Conservation (phyloP, 2,113 vertebrate species). For the Lynx canadensis region DNA sequence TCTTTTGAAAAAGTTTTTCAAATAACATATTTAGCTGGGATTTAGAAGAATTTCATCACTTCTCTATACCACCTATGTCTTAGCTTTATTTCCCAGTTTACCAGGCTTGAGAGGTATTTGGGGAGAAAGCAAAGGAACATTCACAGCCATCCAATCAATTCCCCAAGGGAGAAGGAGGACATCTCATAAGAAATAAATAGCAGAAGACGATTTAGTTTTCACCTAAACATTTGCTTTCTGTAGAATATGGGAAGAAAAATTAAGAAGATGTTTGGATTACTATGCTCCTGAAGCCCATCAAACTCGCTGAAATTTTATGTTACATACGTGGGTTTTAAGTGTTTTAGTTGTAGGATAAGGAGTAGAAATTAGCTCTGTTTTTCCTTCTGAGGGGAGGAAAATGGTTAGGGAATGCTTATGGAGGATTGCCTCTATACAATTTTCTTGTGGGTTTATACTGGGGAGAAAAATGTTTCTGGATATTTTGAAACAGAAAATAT, state of each 20-base stretch:
- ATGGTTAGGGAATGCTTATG: background rate
- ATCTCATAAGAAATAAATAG: background rate
- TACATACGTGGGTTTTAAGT: background rate
- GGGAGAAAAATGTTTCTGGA: background rate
- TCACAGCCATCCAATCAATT: background rate
- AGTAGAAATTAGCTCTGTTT: background rate
- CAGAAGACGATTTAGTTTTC: background rate
- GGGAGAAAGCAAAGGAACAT: background rate
- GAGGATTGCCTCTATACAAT: background rate
- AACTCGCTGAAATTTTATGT: background rate
- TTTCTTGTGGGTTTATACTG: background rate
- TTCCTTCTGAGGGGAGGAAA: background rate
- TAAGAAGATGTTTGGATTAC: background rate
- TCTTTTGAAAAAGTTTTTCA: background rate
- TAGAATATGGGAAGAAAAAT: background rate
- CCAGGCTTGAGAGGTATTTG: background rate
- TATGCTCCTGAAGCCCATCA: background rate
- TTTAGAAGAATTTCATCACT: background rate
- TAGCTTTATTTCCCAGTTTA: background rate
- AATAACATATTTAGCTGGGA: background rate
- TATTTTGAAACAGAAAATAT: background rate
- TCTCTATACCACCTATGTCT: background rate
- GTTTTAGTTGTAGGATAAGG: constrained; percentile 4
- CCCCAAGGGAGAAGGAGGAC: background rate
- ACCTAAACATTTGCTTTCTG: background rate